Percentiles rank a stretch among this genome's conserved stretches.
Evolutionary conservation across 2,797 vertebrate species (phyloP).

Genomic region (Manis crassicaudata): DNA sequence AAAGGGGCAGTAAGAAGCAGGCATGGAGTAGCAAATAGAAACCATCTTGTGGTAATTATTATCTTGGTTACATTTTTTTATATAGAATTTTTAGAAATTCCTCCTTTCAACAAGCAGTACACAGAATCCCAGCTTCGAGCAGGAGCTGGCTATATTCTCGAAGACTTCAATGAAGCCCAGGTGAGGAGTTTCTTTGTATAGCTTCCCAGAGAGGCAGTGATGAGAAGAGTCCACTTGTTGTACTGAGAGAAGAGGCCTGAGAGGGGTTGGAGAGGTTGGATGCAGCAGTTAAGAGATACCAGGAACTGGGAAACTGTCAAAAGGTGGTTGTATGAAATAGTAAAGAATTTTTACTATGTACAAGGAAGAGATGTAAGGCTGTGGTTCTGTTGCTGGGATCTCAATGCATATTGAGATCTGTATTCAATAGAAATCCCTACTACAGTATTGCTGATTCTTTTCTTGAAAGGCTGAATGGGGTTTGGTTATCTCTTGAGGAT

Average conservation of each 20-base stretch:
- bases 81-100: conserved; percentile 90
- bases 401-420: conserved; percentile 26
- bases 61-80: conserved; percentile 64
- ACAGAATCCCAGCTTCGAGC: conserved; percentile 93
- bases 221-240: neutral
- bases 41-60: neutral
- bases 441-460: neutral
- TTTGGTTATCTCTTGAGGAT: neutral
- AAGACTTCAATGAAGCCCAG: conserved; percentile 97
- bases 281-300: neutral
- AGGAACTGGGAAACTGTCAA: neutral
- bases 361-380: neutral
- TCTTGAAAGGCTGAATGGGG: neutral
- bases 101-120: conserved; percentile 94
- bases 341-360: neutral
- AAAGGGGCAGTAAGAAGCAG: conserved; percentile 3
- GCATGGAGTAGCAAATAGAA: conserved; percentile 30
- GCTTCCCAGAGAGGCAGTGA: neutral
- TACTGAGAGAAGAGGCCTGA: neutral
- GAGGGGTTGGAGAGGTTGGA: neutral
- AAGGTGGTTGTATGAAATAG: neutral
- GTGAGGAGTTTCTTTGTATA: conserved; percentile 82
- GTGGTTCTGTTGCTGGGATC: neutral
- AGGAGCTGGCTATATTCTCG: conserved; percentile 95
- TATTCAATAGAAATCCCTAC: neutral